These are phyloP conservation scores for Brachyrhaphis roseni DNA, from an alignment of 2,797 vertebrate genomes.

Conservation along the genomic window DNA sequence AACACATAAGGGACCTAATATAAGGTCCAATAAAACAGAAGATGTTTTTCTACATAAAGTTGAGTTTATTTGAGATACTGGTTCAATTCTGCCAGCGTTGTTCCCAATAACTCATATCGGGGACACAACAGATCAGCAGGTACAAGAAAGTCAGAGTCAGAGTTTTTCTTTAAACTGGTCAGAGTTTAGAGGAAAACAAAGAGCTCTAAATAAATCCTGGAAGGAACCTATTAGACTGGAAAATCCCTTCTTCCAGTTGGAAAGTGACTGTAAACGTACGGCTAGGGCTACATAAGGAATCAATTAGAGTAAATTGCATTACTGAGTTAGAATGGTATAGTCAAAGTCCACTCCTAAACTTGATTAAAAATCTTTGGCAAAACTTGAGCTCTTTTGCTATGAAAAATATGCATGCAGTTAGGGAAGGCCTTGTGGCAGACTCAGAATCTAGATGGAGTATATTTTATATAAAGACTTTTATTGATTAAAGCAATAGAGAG, in stretches of 20 bases:
- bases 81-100: background rate
- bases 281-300: background rate
- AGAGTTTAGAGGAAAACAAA: background rate
- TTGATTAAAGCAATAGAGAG: constrained; percentile 81
- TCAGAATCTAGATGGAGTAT: background rate
- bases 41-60: background rate
- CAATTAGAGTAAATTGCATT: background rate
- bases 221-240: background rate
- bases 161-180: too few relatives aligned
- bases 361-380: background rate
- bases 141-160: too few relatives aligned
- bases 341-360: background rate
- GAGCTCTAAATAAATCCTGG: background rate
- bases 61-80: background rate
- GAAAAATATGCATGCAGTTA: background rate
- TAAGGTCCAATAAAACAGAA: background rate
- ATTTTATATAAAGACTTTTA: too few relatives aligned
- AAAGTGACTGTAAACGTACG: background rate
- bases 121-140: background rate
- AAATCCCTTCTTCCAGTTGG: background rate
- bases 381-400: background rate
- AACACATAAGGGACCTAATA: too few relatives aligned
- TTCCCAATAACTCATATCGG: background rate
- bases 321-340: background rate
- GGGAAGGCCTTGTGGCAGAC: background rate